Base-by-base conservation (phyloP, 2,888 invertebrate genomes). In the Theretra japonica region DNA sequence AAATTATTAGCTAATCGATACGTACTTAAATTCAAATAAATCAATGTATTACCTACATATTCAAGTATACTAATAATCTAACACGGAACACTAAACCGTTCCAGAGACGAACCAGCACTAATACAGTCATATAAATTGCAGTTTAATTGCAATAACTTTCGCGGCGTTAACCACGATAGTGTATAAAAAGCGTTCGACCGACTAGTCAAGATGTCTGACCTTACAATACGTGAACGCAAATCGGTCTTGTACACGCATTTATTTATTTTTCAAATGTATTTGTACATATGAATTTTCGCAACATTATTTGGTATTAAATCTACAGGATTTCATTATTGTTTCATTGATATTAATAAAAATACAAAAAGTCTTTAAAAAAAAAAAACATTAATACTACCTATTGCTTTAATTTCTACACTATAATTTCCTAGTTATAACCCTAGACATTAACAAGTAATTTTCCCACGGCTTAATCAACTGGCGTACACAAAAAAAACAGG, bases 81-180 rank as follows among this genome's bases (percentile, higher is more conserved):
- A 11, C 1, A 70, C 17, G 41, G 62, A 60, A 53, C 33, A 21
- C 65, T 68, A 71, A 56, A 21, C 23, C 21, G 19, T 57, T 33
- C 57, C 30, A 41, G 58, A 58, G 30, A 33, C 57, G 57, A 30
- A 30, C 56, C 41, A 74, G 69, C 72, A 73, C 71, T 75, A 71
- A 75, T 72, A 77, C 65, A 76, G 71, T 72, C 72, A 74, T 76
- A 72, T 76, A 72, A 73, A 75, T 75, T 74, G 69, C 75, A 56
- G 56, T 62, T 72, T 75, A 76, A 75, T 75, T 76, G 75, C 70
- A 72, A 74, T 74, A 72, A 75, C 73, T 75, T 73, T 75, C 70
- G 59, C 69, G 72, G 57, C 28, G 68, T 28, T 65, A 70, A 71
- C 70, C 70, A 71, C 70, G 62, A 62, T 68, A 65, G 33, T 19